These are phyloP conservation scores for Oxyura jamaicensis DNA, from an alignment of 2,113 vertebrate genomes.

Conservation along the genomic window DNA sequence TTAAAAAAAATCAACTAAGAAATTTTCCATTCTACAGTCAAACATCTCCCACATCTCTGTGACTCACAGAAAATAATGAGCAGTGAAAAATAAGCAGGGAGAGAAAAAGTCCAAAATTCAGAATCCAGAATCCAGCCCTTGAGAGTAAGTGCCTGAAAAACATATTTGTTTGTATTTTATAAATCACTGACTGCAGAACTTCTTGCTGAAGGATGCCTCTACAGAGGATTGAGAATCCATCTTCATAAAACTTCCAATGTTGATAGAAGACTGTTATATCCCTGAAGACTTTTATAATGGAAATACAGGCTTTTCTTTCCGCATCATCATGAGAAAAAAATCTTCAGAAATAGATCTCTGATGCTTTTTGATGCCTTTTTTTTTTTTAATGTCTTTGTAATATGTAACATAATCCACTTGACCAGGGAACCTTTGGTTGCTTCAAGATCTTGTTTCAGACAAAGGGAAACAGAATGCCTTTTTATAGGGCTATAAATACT, in stretches of 20 bases:
- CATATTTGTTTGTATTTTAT: neutral
- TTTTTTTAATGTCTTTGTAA: neutral
- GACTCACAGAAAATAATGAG: neutral
- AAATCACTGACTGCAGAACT: neutral
- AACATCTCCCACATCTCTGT: neutral
- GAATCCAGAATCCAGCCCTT: neutral
- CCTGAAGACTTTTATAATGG: neutral
- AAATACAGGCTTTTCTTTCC: neutral
- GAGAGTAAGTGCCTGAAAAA: neutral
- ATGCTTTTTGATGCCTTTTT: neutral
- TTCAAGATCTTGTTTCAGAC: neutral
- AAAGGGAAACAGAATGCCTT: neutral
- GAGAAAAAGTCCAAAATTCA: neutral
- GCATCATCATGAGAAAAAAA: neutral
- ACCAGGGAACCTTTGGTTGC: neutral
- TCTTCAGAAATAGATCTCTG: neutral
- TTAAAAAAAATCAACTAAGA: neutral
- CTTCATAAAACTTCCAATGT: neutral
- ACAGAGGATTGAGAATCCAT: neutral
- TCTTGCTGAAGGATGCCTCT: neutral
- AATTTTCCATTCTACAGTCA: neutral
- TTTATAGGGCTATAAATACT: neutral
- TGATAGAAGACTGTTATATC: neutral
- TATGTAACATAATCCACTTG: neutral
- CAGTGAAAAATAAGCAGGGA: neutral